These are phyloP conservation scores for Gopherus evgoodei DNA, from an alignment of 2,113 vertebrate species.

Conservation along the genomic window DNA sequence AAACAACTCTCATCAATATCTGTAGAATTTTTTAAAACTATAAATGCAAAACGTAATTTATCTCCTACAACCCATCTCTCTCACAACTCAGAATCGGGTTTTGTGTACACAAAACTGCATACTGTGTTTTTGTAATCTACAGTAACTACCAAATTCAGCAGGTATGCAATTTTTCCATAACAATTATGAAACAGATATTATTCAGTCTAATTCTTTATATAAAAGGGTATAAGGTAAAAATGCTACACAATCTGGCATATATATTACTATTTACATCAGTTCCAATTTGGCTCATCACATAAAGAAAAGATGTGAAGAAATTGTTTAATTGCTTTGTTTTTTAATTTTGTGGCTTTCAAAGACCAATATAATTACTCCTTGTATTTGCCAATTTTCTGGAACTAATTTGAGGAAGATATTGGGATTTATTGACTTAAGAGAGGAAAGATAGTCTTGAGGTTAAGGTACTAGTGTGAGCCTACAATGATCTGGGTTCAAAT, in stretches of 20 bases:
- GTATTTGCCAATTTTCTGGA: too few relatives aligned
- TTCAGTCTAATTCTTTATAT: not conserved
- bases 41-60: not conserved
- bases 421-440: fast-evolving
- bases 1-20: not conserved
- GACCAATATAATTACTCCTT: too few relatives aligned
- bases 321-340: too few relatives aligned
- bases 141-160: not conserved
- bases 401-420: too few relatives aligned
- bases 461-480: not conserved
- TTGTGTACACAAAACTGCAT: not conserved
- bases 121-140: not conserved
- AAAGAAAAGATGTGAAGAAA: too few relatives aligned
- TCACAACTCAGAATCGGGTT: not conserved
- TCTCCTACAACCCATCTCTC: not conserved
- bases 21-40: not conserved
- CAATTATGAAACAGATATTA: not conserved
- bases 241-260: too few relatives aligned
- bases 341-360: too few relatives aligned
- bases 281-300: too few relatives aligned
- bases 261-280: too few relatives aligned
- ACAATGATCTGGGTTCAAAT: not conserved
- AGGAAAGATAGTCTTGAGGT: not conserved
- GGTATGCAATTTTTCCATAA: not conserved
- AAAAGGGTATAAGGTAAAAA: not conserved